phyloP scores from a whole-genome alignment of 92 coral and sea anemone species.

The Phymanthus crucifer region DNA sequence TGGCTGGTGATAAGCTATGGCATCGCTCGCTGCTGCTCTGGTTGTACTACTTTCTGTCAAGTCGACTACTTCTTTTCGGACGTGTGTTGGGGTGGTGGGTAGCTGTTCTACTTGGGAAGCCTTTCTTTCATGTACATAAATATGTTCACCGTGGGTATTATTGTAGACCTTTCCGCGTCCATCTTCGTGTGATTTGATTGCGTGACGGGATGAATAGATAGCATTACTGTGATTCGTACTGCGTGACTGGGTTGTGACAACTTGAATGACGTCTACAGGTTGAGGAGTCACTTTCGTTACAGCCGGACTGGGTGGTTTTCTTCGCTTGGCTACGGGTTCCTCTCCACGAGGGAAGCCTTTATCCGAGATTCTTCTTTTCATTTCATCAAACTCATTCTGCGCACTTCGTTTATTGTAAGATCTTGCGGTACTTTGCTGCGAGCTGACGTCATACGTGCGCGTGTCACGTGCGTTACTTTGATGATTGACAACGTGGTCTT shows the following conservation, averaged over 20 bases:
- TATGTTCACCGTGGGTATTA: background rate
- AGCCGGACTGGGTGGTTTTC: slow-evolving; percentile 23
- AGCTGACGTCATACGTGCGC: background rate
- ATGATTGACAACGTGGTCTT: background rate
- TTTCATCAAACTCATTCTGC: background rate
- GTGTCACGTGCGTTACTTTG: slow-evolving; percentile 16
- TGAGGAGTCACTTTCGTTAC: background rate
- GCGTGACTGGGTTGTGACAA: background rate
- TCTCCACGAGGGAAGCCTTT: background rate
- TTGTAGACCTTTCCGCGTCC: background rate
- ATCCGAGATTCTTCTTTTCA: background rate
- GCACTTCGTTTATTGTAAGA: background rate
- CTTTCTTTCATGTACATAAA: background rate
- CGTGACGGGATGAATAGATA: background rate
- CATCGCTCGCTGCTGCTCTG: background rate
- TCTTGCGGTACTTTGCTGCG: background rate
- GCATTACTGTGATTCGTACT: background rate
- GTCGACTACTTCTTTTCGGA: slow-evolving; percentile 18
- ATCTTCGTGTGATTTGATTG: slow-evolving; percentile 2
- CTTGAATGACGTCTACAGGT: slow-evolving; percentile 3
- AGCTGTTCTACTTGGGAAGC: background rate
- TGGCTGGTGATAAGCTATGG: background rate
- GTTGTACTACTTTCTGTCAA: slow-evolving; percentile 5
- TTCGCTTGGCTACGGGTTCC: slow-evolving; percentile 23
- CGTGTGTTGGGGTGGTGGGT: background rate